Conservation (phyloP, 2,888 invertebrate species). For the Microplitis deprimator region DNA sequence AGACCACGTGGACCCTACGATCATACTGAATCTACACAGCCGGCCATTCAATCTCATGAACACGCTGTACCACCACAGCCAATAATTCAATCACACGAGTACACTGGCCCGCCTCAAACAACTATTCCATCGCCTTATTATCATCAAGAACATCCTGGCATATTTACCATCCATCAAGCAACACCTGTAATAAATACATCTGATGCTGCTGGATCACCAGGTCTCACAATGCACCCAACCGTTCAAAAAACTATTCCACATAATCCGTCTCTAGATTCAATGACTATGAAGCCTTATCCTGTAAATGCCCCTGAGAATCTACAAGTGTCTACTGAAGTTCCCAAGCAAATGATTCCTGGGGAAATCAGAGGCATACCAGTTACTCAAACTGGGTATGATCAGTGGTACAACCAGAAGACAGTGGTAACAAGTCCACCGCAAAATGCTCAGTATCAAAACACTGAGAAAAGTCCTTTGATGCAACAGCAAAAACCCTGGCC, state of each 20-base stretch:
- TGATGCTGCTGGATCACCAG: background rate
- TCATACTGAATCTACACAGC: background rate
- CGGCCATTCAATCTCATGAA: background rate
- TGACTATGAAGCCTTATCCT: background rate
- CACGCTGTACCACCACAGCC: background rate
- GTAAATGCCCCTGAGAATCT: conserved; percentile 5
- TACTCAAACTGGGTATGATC: conserved; percentile 61
- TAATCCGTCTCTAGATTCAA: background rate
- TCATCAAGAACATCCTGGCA: conserved; percentile 13
- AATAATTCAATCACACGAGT: background rate
- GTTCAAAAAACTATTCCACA: conserved; percentile 8
- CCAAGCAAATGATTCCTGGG: conserved; percentile 30
- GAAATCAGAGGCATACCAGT: conserved; percentile 24
- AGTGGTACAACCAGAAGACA: conserved; percentile 66
- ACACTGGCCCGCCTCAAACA: too few species aligned
- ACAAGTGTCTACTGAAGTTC: conserved; percentile 29
- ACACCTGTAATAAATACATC: background rate
- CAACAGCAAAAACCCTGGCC: conserved; percentile 44
- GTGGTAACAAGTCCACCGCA: conserved; percentile 49
- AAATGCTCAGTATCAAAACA: conserved; percentile 56
- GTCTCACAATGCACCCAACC: background rate
- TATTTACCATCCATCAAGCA: background rate
- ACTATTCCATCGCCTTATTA: background rate
- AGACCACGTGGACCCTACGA: background rate
- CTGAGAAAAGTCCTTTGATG: conserved; percentile 49